Conservation (phyloP, 2,797 vertebrate genomes). For the Vespertilio murinus region DNA sequence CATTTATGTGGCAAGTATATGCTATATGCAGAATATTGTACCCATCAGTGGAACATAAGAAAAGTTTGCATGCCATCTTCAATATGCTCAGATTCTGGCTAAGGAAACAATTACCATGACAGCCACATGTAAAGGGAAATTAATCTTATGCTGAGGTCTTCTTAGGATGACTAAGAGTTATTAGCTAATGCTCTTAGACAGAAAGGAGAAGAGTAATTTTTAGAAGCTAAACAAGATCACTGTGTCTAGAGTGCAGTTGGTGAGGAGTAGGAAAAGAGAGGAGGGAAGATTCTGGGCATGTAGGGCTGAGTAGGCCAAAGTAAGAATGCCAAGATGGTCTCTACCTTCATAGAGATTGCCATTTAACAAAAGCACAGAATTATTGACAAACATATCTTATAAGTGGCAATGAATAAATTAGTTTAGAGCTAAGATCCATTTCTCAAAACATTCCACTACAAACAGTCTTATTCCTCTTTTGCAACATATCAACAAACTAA, state of each 20-base stretch:
- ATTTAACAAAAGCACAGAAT: not conserved
- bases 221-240: not conserved
- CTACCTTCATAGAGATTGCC: not conserved
- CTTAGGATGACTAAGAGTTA: not conserved
- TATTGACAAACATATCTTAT: not conserved
- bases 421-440: not conserved
- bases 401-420: not conserved
- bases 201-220: not conserved
- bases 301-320: not conserved
- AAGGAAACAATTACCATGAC: not conserved
- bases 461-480: not conserved
- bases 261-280: not conserved
- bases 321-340: not conserved
- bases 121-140: not conserved
- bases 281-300: fast-evolving
- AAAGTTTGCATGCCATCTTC: not conserved
- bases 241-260: not conserved
- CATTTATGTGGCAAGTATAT: not conserved
- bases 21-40: not conserved
- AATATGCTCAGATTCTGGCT: not conserved
- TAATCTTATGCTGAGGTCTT: not conserved
- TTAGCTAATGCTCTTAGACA: not conserved
- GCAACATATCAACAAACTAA: not conserved
- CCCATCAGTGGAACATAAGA: not conserved
- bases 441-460: not conserved